Conservation (phyloP, 2,113 vertebrate genomes). For the Todiramphus saurophagus region DNA sequence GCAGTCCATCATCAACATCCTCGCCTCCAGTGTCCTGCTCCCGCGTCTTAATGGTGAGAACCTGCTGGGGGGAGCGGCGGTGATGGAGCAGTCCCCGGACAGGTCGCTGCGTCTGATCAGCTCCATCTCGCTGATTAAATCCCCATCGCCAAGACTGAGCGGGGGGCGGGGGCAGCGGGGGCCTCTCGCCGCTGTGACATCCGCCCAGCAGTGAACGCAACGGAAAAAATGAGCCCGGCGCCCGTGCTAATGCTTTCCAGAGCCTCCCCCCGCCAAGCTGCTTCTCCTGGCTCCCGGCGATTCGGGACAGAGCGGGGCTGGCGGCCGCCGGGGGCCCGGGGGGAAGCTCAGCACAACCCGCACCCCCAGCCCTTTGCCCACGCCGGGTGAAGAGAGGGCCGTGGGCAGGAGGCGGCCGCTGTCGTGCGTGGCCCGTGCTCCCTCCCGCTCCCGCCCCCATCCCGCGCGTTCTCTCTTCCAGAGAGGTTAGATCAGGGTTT, state of each 20-base stretch:
- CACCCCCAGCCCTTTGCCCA: background rate
- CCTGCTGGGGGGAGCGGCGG: background rate
- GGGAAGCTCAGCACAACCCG: accelerated
- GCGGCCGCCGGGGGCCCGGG: background rate
- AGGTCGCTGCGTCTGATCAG: accelerated
- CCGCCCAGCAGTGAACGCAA: background rate
- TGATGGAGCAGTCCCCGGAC: background rate
- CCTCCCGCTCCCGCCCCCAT: background rate
- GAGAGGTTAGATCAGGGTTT: conserved; percentile 63
- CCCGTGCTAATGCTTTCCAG: background rate
- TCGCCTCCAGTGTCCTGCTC: conserved; percentile 12
- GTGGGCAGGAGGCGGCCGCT: background rate
- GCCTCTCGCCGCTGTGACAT: background rate
- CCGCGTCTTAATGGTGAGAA: conserved; percentile 67
- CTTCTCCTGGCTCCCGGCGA: background rate
- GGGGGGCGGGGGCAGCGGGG: background rate
- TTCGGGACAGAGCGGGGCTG: background rate
- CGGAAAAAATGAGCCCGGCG: background rate
- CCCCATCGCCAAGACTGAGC: background rate
- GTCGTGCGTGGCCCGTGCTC: accelerated
- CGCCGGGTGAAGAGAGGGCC: background rate
- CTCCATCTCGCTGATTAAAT: background rate
- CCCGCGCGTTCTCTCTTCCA: background rate
- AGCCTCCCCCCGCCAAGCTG: background rate
- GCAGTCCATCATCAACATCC: conserved; percentile 59